Base-by-base conservation (phyloP, 2,797 vertebrate genomes). In the Oophaga sylvatica region DNA sequence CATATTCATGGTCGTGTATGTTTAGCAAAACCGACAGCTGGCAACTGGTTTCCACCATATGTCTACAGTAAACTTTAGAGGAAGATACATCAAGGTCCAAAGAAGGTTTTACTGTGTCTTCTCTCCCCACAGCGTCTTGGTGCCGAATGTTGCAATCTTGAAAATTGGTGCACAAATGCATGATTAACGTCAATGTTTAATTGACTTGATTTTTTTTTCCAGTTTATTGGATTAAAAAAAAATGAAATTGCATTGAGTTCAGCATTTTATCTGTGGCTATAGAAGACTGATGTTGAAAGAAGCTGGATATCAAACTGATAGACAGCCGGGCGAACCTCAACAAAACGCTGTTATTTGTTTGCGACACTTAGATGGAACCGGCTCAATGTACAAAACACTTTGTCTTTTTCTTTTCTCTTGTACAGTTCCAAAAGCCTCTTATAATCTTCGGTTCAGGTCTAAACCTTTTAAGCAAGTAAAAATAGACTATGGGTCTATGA, bases 401-500 rank as follows among this genome's bases (percentile, higher is more conserved):
- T 77, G 48, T 62, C 31, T 78, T 70, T 65, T 67, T 81, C 48
- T 65, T 81, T 83, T 84, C 83, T 53, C 31, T 87, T 31, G 57
- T 76, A 20, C 71, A 35, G 45, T 77, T 83, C 71, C 86, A 83
- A 83, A 87, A 79, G 86, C 81, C 63, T 79, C 80, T 56, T 84
- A 45, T 84, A 80, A 88, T 88, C 81, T 88, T 62, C 31, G 22
- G 81, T 77, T 84, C 82, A 57, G 82, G 87, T 80, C 82, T 84
- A 62, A 88, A 80, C 75, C 76, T 84, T 84, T 84, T 80, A 79
- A 88, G 78, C 82, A 84, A 84, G 87, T 88, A 88, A 88, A 88
- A 84, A 88, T 84, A 88, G 87, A 84, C 87, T 62, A 76, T 79
- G 87, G 82, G 76, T 80, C 87, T 88, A 84, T 88, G 78, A 88